Evolutionary conservation across 2,113 vertebrate genomes (phyloP), one percentile per base, ranked within the genome.

Genomic region (Podilymbus podiceps): DNA sequence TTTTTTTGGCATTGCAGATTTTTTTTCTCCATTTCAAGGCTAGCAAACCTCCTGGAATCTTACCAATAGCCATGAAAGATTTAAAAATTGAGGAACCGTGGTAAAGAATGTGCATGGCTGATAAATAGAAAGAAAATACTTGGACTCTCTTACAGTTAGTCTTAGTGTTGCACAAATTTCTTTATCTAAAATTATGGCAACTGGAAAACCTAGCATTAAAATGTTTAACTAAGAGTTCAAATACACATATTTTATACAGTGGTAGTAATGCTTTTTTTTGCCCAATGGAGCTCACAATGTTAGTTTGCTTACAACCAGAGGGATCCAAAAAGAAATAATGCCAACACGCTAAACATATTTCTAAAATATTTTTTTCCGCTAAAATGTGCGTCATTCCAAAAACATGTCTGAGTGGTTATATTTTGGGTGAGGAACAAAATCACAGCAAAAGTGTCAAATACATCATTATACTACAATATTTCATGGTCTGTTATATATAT

Each of bases 21-120:
- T 97, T 96, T 80, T 96, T 97, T 96, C 97, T 96, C 97, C 97
- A 97, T 98, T 98, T 98, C 96, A 97, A 98, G 97, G 97, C 97
- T 98, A 98, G 96, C 96, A 97, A 98, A 97, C 93, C 90, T 97
- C 94, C 91, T 98, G 98, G 98, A 98, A 97, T 97, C 95, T 96
- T 97, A 98, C 97, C 97, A 98, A 97, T 95, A 98, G 81, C 96
- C 96, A 97, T 94, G 97, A 85, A 94, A 96, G 71, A 91, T 98
- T 98, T 96, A 96, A 98, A 95, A 98, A 97, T 80, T 97, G 95
- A 97, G 96, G 96, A 98, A 97, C 93, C 97, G 97, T 96, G 97
- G 96, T 98, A 96, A 96, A 98, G 97, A 97, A 93, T 96, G 95
- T 95, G 94, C 93, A 82, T 71, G 93, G 90, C 49, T 97, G 95